phyloP scores from a whole-genome alignment of 1,140 invertebrate genomes.

The Brachystomella parvula region DNA sequence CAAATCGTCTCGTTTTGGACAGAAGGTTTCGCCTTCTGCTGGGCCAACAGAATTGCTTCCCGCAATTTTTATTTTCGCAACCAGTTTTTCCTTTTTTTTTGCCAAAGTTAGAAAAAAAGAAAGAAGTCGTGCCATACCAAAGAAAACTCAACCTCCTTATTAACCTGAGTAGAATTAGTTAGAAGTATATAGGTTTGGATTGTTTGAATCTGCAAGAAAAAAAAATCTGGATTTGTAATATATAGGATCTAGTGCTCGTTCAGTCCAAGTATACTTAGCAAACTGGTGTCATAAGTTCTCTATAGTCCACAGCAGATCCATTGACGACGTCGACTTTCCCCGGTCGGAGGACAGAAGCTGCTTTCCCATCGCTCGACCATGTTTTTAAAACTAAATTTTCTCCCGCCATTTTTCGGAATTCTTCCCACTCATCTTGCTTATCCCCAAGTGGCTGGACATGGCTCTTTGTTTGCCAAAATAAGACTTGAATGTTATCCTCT shows the following conservation, averaged over 20 bases:
- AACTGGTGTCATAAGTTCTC: neutral
- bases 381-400: neutral
- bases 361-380: conserved; percentile 1
- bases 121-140: no score
- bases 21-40: no score
- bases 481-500: neutral
- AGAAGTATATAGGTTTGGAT: neutral
- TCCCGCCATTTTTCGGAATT: neutral
- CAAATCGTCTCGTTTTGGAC: no score
- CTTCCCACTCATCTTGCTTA: neutral
- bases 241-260: neutral
- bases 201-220: neutral
- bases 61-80: no score
- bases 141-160: no score
- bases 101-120: no score
- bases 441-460: neutral
- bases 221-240: neutral
- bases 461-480: conserved; percentile 9
- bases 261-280: neutral
- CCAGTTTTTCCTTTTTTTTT: neutral
- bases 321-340: neutral
- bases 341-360: neutral
- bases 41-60: no score
- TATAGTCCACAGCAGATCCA: neutral
- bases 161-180: neutral